A percentile compares a stretch with the other conserved stretches of the same genome.
These are phyloP conservation scores for Ophion ellenae DNA, from an alignment of 2,888 invertebrate species.

Conservation along the genomic window DNA sequence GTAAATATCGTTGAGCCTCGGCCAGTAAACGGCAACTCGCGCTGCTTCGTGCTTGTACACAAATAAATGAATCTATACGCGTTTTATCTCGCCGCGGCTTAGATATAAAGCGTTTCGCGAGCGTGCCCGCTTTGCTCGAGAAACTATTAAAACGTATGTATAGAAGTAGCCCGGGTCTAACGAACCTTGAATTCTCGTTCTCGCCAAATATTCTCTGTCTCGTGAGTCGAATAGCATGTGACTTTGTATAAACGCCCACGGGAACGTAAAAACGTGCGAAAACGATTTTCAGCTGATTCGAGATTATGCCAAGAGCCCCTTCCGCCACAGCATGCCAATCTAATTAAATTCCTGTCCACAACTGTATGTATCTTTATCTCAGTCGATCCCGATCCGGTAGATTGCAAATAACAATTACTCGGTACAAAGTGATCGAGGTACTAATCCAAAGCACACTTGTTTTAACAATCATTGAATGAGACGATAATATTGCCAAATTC, in stretches of 20 bases:
- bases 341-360: constrained; percentile 1
- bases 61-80: constrained; percentile 6
- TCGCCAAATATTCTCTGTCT: constrained; percentile 11
- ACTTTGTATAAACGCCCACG: constrained; percentile 32
- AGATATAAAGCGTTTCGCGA: constrained; percentile 29
- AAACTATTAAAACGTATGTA: constrained; percentile 41
- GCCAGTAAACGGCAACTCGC: constrained; percentile 28
- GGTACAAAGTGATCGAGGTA: too few relatives aligned
- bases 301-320: neutral
- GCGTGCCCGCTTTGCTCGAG: constrained; percentile 13
- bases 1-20: constrained; percentile 35
- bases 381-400: too few relatives aligned
- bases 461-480: too few relatives aligned
- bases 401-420: too few relatives aligned
- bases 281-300: constrained; percentile 37
- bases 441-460: too few relatives aligned
- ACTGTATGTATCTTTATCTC: neutral
- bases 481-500: too few relatives aligned
- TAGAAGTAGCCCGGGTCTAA: constrained; percentile 33
- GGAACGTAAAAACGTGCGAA: constrained; percentile 42
- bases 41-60: constrained; percentile 3
- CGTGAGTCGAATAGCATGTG: constrained; percentile 36
- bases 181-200: constrained; percentile 52
- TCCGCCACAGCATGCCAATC: neutral
- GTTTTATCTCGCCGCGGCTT: constrained; percentile 2